Evolutionary conservation across 2,888 invertebrate genomes (phyloP).

Genomic region (Orthosia gothica): DNA sequence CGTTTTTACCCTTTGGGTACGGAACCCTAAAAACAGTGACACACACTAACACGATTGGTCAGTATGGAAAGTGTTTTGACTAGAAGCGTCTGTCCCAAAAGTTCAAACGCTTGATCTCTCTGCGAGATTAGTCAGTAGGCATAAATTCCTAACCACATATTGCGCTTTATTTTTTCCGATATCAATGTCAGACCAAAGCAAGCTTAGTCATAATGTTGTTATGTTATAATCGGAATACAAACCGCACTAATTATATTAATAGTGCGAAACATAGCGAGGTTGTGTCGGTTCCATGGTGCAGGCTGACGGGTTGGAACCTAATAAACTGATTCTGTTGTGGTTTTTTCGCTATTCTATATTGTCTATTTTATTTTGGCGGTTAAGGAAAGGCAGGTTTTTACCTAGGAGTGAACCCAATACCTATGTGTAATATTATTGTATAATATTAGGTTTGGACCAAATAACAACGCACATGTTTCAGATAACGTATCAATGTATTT

Average conservation of each 20-base stretch:
- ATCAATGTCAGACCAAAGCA: slow-evolving; percentile 16
- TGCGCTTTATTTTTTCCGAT: slow-evolving; percentile 21
- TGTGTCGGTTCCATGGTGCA: not conserved
- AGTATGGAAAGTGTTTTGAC: too few species aligned
- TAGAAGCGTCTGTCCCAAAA: not conserved
- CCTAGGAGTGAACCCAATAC: not conserved
- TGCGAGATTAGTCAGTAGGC: not conserved
- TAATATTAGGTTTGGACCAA: too few species aligned
- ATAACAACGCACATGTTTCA: too few species aligned
- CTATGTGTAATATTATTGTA: too few species aligned
- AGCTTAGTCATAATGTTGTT: slow-evolving; percentile 47
- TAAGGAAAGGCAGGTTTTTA: not conserved
- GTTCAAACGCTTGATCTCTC: slow-evolving; percentile 12
- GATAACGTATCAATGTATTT: too few species aligned
- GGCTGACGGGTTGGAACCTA: not conserved
- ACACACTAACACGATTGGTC: too few species aligned
- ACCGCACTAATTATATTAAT: slow-evolving; percentile 59
- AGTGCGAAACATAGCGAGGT: slow-evolving; percentile 47
- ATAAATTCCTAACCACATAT: not conserved
- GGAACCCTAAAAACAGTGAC: too few species aligned
- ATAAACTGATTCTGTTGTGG: slow-evolving; percentile 4
- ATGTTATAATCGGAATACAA: slow-evolving; percentile 44
- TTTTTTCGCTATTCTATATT: not conserved
- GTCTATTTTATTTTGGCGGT: too few species aligned
- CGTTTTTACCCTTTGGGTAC: too few species aligned